These are phyloP conservation scores for Stegastes partitus DNA, from an alignment of 2,113 vertebrate genomes.

Conservation along the genomic window DNA sequence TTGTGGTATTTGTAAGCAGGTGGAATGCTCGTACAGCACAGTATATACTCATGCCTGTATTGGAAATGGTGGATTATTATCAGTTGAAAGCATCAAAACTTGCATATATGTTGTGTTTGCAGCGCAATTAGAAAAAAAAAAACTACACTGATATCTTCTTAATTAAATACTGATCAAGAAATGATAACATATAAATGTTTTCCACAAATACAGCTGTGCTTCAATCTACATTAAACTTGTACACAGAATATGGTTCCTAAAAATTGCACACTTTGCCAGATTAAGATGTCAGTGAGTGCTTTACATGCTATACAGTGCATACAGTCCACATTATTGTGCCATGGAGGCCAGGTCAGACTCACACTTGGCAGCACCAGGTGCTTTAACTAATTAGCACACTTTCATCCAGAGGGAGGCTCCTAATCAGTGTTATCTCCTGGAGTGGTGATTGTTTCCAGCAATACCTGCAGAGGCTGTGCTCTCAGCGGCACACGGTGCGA, in stretches of 20 bases:
- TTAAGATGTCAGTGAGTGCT: background rate
- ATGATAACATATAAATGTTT: background rate
- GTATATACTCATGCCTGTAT: no score
- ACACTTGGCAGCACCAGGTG: slow-evolving; percentile 3
- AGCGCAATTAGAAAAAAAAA: no score
- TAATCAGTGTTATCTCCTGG: slow-evolving; percentile 20
- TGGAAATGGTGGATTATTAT: no score
- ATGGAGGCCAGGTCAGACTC: slow-evolving; percentile 22
- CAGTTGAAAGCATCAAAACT: no score
- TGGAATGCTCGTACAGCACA: no score
- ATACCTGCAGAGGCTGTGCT: slow-evolving; percentile 9
- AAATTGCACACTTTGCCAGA: background rate
- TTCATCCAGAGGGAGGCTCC: slow-evolving; percentile 25
- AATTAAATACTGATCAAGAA: background rate
- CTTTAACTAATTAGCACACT: slow-evolving; percentile 47
- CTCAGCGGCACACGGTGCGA: slow-evolving; percentile 21
- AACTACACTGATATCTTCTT: no score
- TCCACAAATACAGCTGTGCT: no score
- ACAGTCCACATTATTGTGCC: background rate
- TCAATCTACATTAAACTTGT: no score
- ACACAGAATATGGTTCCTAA: no score
- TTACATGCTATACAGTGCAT: background rate
- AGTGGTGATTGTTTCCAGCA: slow-evolving; percentile 39
- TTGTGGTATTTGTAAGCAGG: background rate
- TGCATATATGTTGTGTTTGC: no score